A percentile compares a stretch with the other conserved stretches of the same genome.
phyloP scores from a whole-genome alignment of 2,797 vertebrate species.

The Lateolabrax maculatus region DNA sequence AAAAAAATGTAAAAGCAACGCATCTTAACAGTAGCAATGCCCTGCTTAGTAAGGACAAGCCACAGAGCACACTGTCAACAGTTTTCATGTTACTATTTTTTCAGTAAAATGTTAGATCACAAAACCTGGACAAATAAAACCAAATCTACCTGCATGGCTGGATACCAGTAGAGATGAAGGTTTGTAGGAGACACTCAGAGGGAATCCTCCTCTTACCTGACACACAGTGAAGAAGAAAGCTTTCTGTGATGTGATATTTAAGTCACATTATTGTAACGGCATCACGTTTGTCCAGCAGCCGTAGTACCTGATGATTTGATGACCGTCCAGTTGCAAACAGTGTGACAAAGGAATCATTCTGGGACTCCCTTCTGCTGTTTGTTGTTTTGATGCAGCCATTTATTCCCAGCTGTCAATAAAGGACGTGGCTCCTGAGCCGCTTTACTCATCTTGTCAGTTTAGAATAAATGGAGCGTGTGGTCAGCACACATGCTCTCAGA shows the following conservation, averaged over 20 bases:
- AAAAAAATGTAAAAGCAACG: background rate
- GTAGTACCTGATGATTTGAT: background rate
- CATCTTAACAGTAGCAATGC: background rate
- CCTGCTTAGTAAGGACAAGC: background rate
- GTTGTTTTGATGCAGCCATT: conserved; percentile 55
- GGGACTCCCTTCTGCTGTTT: conserved; percentile 11
- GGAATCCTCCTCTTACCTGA: conserved; percentile 4
- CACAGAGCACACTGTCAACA: background rate
- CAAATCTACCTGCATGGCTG: background rate
- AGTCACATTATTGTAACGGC: background rate
- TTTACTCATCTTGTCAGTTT: conserved; percentile 58
- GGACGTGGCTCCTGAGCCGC: conserved; percentile 38
- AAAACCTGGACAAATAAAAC: background rate
- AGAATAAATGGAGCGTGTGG: conserved; percentile 69
- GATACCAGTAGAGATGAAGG: background rate
- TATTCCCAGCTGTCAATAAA: conserved; percentile 55
- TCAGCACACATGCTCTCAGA: conserved; percentile 59
- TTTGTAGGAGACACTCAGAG: background rate
- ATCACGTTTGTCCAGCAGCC: background rate
- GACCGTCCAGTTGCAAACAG: background rate
- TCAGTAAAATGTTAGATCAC: background rate
- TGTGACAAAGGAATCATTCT: conserved; percentile 8
- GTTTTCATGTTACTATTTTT: background rate
- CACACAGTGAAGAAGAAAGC: background rate
- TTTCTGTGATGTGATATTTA: background rate